These are phyloP conservation scores for Pristionchus entomophagus DNA, from an alignment of 2,888 invertebrate species.

Conservation along the genomic window DNA sequence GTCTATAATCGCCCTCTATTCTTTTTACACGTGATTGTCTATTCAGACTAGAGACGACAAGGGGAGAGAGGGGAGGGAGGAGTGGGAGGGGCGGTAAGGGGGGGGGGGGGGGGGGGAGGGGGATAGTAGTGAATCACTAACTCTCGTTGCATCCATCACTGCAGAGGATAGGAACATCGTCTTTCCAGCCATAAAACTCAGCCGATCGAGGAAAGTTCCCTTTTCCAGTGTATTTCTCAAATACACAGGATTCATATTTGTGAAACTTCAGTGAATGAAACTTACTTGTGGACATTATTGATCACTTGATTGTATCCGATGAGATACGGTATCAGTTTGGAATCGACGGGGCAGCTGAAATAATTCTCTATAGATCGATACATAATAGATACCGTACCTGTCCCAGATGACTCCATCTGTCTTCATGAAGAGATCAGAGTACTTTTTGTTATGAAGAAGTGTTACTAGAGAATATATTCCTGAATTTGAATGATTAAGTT, in stretches of 20 bases:
- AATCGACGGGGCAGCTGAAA: conserved; percentile 6
- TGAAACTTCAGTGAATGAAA: not conserved
- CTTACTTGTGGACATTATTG: conserved; percentile 18
- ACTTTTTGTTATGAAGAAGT: conserved; percentile 25
- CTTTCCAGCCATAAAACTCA: conserved; percentile 10
- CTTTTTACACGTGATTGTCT: not conserved
- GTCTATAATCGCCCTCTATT: not conserved
- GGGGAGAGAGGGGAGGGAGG: not conserved
- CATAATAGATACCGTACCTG: not conserved
- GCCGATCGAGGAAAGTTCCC: not conserved
- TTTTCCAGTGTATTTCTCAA: not conserved
- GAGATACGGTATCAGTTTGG: conserved; percentile 24
- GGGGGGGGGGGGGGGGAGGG: not conserved
- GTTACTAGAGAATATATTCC: not conserved
- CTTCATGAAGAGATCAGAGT: not conserved
- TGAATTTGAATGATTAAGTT: not conserved
- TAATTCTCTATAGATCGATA: not conserved
- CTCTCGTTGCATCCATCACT: conserved; percentile 16
- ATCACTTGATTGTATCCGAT: conserved; percentile 39
- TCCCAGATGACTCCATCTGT: conserved; percentile 38
- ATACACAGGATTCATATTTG: too few species aligned
- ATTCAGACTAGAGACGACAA: not conserved
- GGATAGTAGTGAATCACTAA: not conserved
- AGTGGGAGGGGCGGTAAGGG: not conserved
- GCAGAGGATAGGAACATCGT: not conserved